Conservation (phyloP, 2,113 vertebrate genomes). For the Oncorhynchus mykiss region DNA sequence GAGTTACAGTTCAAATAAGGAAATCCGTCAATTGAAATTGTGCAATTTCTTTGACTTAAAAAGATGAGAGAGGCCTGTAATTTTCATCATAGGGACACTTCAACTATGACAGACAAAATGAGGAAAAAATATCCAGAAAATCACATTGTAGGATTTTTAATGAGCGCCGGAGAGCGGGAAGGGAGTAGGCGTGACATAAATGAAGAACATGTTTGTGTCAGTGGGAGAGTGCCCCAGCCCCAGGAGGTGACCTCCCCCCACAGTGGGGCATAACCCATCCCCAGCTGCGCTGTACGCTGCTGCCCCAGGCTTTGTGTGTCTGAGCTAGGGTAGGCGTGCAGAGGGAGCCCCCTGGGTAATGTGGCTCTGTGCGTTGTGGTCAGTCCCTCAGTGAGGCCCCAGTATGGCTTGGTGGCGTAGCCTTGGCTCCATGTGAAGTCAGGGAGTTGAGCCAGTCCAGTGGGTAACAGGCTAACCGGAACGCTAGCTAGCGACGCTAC, state of each 20-base stretch:
- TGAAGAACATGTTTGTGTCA: slow-evolving; percentile 53
- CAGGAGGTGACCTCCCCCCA: slow-evolving; percentile 22
- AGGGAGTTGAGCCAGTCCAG: slow-evolving; percentile 10
- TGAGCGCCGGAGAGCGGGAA: too few species aligned
- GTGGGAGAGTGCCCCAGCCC: slow-evolving; percentile 35
- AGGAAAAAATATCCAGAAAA: too few species aligned
- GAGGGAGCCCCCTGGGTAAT: not conserved
- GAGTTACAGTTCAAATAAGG: too few species aligned
- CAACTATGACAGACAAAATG: too few species aligned
- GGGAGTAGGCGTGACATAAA: slow-evolving; percentile 16
- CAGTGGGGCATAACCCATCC: slow-evolving; percentile 26
- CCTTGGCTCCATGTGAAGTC: slow-evolving; percentile 22
- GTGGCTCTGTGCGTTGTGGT: not conserved
- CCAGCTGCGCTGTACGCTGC: slow-evolving; percentile 35
- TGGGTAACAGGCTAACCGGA: slow-evolving; percentile 47
- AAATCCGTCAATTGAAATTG: too few species aligned
- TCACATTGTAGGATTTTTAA: too few species aligned
- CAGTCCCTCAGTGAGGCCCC: not conserved
- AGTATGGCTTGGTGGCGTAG: not conserved
- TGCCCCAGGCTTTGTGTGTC: slow-evolving; percentile 34
- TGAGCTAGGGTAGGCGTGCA: not conserved
- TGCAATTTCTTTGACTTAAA: too few species aligned
- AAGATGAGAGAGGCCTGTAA: too few species aligned
- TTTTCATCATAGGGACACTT: too few species aligned
- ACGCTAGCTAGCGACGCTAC: slow-evolving; percentile 39